Base-by-base conservation (phyloP, 2,888 invertebrate genomes). In the Eupeodes luniger region DNA sequence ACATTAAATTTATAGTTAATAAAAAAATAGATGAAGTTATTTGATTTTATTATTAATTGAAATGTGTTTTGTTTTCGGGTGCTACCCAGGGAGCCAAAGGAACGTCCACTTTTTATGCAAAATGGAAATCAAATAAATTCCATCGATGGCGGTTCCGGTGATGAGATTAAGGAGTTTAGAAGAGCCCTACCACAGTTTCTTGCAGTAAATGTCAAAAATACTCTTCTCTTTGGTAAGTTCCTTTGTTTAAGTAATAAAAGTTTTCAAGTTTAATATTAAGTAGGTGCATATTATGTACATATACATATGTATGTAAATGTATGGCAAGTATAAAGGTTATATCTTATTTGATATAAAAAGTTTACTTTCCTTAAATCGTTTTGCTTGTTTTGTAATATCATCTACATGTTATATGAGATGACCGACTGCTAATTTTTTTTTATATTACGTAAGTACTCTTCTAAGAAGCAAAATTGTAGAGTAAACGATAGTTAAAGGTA, bases 191-290 rank as follows among this genome's bases (percentile, higher is more conserved):
- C 97, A 2, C 97, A 97, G 94, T 94, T 96, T 89, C 92, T 96
- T 90, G 97, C 97, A n/a, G 97, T 97, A 44, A 95, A 96, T 91
- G 96, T 96, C 27, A 97, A 97, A 93, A 97, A 97, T 93, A 94
- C 96, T 81, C 94, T 97, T 53, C 94, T 97, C 51, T 93, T 97
- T 90, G 96, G 95, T 95, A 93, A 94, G 93, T 91, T 91, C 91
- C 91, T 14, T 44, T 57, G 4, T 57, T 51, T 81, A 57, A 57
- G 11, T 57, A 12, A 27, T 27, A 27, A 27, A 27, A 27, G 27
- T 27, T 27, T 27, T 27, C 27, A 27, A 27, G 3, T 27, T 27
- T 27, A 27, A 27, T 27, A 27, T 2, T 0, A 40, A 40, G 40
- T 40, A 40, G 40, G 40, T 40, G 5, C 9, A 40, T 7, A 4